phyloP scores from a whole-genome alignment of 2,888 invertebrate genomes.

The Chloroclysta siterata region DNA sequence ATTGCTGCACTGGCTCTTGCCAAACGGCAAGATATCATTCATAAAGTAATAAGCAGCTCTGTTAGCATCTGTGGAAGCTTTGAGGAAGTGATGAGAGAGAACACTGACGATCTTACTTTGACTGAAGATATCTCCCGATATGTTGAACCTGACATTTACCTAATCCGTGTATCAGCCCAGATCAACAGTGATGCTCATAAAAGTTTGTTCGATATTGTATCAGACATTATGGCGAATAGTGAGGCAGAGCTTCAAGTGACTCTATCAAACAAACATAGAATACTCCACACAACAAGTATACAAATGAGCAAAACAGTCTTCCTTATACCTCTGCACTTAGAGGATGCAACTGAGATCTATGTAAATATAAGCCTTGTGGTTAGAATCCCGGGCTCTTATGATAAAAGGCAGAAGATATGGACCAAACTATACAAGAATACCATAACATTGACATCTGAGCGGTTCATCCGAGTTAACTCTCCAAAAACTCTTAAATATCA shows the following conservation, averaged over 20 bases:
- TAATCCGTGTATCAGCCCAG: slow-evolving; percentile 54
- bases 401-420: slow-evolving; percentile 62
- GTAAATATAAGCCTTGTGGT: slow-evolving; percentile 60
- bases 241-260: slow-evolving; percentile 58
- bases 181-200: slow-evolving; percentile 35
- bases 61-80: slow-evolving; percentile 62
- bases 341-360: slow-evolving; percentile 48
- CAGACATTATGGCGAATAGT: slow-evolving; percentile 42
- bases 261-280: slow-evolving; percentile 49
- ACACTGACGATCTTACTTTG: slow-evolving; percentile 48
- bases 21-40: slow-evolving; percentile 66
- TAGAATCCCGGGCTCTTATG: slow-evolving; percentile 61
- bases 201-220: slow-evolving; percentile 42
- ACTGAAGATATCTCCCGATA: slow-evolving; percentile 62
- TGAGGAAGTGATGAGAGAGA: slow-evolving; percentile 57
- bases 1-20: slow-evolving; percentile 67
- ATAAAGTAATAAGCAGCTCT: slow-evolving; percentile 53
- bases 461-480: slow-evolving; percentile 60
- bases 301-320: slow-evolving; percentile 57
- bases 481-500: slow-evolving; percentile 38
- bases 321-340: slow-evolving; percentile 56
- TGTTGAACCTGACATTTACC: slow-evolving; percentile 52
- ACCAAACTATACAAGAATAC: slow-evolving; percentile 57
- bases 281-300: slow-evolving; percentile 61
- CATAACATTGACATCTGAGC: slow-evolving; percentile 57